Evolutionary conservation across 53 echinoderm and acorn worm species (phyloP).

Genomic region (Echinarachnius parma): DNA sequence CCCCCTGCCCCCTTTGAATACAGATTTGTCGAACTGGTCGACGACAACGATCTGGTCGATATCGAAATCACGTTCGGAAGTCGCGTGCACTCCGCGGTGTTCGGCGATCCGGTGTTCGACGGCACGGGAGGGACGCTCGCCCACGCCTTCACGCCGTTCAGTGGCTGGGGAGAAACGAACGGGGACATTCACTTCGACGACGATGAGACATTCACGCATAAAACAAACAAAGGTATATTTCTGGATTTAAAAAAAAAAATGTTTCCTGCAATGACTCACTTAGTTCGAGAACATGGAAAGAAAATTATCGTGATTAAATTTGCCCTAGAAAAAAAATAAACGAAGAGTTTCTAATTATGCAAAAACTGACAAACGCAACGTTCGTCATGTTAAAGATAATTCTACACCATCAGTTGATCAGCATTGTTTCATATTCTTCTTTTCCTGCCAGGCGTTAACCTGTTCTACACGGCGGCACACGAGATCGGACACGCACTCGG

Average conservation of each 20-base stretch:
- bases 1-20: no score
- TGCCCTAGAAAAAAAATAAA: no score
- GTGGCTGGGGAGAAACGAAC: conserved; percentile 81
- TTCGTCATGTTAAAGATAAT: background rate
- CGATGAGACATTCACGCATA: conserved; percentile 74
- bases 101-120: conserved; percentile 74
- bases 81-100: conserved; percentile 51
- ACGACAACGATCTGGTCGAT: conserved; percentile 38
- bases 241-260: no score
- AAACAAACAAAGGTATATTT: conserved; percentile 59
- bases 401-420: no score
- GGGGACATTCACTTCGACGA: conserved; percentile 95
- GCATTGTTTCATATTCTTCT: background rate
- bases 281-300: no score
- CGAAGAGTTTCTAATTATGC: no score
- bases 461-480: conserved; percentile 73
- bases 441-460: conserved; percentile 59
- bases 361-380: no score
- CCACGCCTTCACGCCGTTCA: conserved; percentile 87
- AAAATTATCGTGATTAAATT: no score
- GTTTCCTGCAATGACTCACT: no score
- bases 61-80: conserved; percentile 62
- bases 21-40: conserved; percentile 46
- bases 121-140: conserved; percentile 77
- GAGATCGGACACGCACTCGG: conserved; percentile 90